A percentile compares a stretch with the other conserved stretches of the same genome.
Conservation (phyloP, 2,113 vertebrate species). For the Boleophthalmus pectinirostris region DNA sequence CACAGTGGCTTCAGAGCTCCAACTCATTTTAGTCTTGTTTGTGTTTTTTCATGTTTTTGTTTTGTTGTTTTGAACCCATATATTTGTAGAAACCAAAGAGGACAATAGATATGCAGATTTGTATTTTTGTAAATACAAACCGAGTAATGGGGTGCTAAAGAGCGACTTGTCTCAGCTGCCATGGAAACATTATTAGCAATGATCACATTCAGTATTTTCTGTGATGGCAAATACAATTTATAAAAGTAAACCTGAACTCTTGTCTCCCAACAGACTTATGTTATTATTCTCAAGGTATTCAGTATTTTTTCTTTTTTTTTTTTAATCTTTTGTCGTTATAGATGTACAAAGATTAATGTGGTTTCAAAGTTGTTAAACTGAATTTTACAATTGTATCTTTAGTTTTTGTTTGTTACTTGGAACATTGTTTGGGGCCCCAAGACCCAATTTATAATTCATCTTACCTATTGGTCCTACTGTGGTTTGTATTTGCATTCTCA, state of each 20-base stretch:
- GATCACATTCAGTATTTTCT: constrained; percentile 12
- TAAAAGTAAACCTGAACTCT: neutral
- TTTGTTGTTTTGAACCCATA: neutral
- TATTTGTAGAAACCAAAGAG: neutral
- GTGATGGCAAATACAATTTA: constrained; percentile 17
- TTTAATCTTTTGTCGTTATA: neutral
- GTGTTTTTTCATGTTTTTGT: neutral
- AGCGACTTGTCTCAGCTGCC: constrained; percentile 2
- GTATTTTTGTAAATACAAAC: constrained; percentile 34
- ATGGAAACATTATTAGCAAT: constrained; percentile 15
- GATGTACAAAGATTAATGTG: neutral
- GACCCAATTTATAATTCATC: neutral
- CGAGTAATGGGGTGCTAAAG: constrained; percentile 16
- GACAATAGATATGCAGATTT: constrained; percentile 1
- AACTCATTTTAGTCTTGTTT: neutral
- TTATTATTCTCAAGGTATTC: neutral
- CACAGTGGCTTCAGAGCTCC: constrained; percentile 4
- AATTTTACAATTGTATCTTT: neutral
- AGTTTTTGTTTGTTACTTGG: no score
- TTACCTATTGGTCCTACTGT: neutral
- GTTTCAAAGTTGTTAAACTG: neutral
- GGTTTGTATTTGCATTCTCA: neutral
- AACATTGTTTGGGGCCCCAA: neutral
- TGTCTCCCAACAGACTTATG: neutral
- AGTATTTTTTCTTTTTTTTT: neutral